Evolutionary conservation across 2,113 vertebrate species (phyloP).

Genomic region (Oncorhynchus tshawytscha): DNA sequence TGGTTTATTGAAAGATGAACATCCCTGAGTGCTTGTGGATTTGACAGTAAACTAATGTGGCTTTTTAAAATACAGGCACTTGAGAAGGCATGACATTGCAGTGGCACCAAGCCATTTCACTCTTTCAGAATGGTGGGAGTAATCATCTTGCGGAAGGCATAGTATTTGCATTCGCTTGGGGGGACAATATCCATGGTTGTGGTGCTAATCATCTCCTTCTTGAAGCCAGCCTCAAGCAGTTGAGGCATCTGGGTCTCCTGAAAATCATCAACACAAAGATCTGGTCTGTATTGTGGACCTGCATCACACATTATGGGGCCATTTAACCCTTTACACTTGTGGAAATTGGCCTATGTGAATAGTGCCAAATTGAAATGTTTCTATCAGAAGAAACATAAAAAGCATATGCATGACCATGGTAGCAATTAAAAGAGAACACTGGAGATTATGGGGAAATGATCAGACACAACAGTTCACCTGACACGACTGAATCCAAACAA

Average conservation of each 20-base stretch:
- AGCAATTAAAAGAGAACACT: no score
- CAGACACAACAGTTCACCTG: no score
- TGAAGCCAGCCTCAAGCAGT: conserved; percentile 87
- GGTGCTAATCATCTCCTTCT: conserved; percentile 82
- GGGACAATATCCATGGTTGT: conserved; percentile 84
- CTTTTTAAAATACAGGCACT: conserved; percentile 7
- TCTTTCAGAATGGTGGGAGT: conserved; percentile 83
- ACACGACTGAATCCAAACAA: no score
- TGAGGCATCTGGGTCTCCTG: conserved; percentile 89
- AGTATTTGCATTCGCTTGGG: conserved; percentile 89
- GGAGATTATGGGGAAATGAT: no score
- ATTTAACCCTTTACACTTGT: no score
- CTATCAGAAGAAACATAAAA: no score
- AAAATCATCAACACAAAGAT: conserved; percentile 7
- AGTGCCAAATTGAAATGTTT: no score
- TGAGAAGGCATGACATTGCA: neutral
- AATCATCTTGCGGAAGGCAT: conserved; percentile 90
- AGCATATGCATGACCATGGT: no score
- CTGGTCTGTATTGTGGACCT: no score
- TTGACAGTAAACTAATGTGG: neutral
- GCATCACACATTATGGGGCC: no score
- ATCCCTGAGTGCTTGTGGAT: neutral
- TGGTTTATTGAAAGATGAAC: conserved; percentile 2
- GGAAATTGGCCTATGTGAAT: no score
- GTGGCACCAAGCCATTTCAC: conserved; percentile 56